Evolutionary conservation across 2,113 vertebrate species (phyloP).

Genomic region (Zootoca vivipara): DNA sequence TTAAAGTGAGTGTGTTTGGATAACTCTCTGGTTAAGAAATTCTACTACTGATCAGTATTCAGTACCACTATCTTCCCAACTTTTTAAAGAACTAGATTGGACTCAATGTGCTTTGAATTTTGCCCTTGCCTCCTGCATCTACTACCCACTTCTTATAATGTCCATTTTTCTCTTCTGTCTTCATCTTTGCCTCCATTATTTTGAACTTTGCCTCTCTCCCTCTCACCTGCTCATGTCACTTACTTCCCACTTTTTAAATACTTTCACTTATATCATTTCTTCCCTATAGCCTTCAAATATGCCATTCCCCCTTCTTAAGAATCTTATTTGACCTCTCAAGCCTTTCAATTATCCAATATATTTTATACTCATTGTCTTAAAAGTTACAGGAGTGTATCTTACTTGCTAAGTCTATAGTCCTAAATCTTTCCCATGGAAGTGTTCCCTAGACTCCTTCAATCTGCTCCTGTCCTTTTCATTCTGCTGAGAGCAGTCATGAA

Average conservation of each 20-base stretch:
- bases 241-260: background rate
- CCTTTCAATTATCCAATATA: background rate
- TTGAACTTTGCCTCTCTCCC: too few relatives aligned
- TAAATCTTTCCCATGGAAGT: background rate
- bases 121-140: background rate
- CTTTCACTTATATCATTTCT: background rate
- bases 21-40: background rate
- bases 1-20: background rate
- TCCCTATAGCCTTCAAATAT: background rate
- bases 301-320: background rate
- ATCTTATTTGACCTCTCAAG: constrained; percentile 1
- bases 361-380: background rate
- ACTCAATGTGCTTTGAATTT: background rate
- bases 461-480: background rate
- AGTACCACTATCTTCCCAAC: background rate
- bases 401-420: background rate
- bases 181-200: background rate
- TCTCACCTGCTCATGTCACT: background rate
- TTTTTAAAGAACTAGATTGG: background rate
- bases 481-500: background rate
- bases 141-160: background rate
- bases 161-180: background rate
- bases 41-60: background rate
- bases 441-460: background rate
- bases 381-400: background rate